Evolutionary conservation across 2,113 vertebrate genomes (phyloP), one percentile per base, ranked within the genome.

Genomic region (Pomatorhinus ruficollis): DNA sequence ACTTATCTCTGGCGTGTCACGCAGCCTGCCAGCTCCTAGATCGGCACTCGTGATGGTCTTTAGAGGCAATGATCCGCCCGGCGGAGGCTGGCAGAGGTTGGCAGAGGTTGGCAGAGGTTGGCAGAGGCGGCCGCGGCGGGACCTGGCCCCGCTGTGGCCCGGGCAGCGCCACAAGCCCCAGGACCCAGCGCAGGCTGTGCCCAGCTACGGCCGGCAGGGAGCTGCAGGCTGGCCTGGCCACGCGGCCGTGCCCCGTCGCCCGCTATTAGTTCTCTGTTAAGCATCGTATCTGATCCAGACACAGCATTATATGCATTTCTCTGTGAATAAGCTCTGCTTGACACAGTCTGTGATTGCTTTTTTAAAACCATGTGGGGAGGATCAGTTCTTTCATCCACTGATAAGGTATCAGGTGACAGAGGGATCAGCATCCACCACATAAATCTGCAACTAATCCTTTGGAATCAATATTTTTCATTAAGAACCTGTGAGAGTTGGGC

Each of bases 381-480:
- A 97, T 94, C 95, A 95, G 94, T 87, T 97, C 96, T 97, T 97
- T 98, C 98, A 96, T 95, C 97, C 93, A 94, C 97, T 96, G 98
- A 98, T 97, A 97, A 97, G 98, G 98, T 97, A 97, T 97, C 98
- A 98, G 98, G 98, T 98, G 98, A 98, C 97, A 98, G 97, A 94
- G 93, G 97, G 97, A 98, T 98, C 98, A 98, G 97, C 97, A 97
- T 97, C 97, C 96, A 95, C 96, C 98, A 98, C 98, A 98, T 98
- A 98, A 98, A 98, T 98, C 98, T 98, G 97, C 98, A 98, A 98
- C 98, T 98, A 98, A 98, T 98, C 98, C 98, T 98, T 95, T 1
- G 42, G 96, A 98, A 98, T 98, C 98, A 98, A 98, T 98, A 98
- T 98, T 98, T 98, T 98, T 98, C 98, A 98, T 98, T 98, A 98